phyloP scores from a whole-genome alignment of 2,888 invertebrate species.

The Trichopria drosophilae region DNA sequence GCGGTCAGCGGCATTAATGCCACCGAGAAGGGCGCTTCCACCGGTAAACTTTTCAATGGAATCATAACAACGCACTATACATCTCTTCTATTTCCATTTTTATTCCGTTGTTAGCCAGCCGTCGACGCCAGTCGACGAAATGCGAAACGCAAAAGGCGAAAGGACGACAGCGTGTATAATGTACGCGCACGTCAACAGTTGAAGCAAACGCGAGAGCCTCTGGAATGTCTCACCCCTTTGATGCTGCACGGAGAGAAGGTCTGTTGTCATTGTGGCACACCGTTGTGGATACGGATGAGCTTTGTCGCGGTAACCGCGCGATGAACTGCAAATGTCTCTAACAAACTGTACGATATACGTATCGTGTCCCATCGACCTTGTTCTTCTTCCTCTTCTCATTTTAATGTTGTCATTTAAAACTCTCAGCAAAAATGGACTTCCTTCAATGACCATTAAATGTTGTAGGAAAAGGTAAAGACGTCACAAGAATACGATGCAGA shows the following conservation, averaged over 20 bases:
- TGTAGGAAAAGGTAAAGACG: too few species aligned
- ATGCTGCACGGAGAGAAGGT: constrained; percentile 34
- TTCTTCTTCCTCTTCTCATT: too few species aligned
- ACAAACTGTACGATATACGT: too few species aligned
- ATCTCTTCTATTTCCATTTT: constrained; percentile 28
- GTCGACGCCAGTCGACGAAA: constrained; percentile 21
- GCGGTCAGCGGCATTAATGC: constrained; percentile 42
- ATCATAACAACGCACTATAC: constrained; percentile 45
- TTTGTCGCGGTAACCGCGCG: constrained; percentile 33
- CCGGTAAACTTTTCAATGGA: constrained; percentile 47
- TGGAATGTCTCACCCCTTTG: constrained; percentile 36
- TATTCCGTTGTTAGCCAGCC: constrained; percentile 6
- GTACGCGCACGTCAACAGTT: constrained; percentile 34
- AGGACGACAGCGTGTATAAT: constrained; percentile 33
- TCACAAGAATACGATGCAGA: too few species aligned
- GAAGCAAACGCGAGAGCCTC: constrained; percentile 38
- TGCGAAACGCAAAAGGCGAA: constrained; percentile 39
- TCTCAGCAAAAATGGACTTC: too few species aligned
- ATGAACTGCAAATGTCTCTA: constrained; percentile 34
- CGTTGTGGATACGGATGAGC: constrained; percentile 35
- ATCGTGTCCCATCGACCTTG: too few species aligned
- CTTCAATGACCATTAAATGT: too few species aligned
- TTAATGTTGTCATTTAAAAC: too few species aligned
- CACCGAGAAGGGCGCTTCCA: constrained; percentile 32
- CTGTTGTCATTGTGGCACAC: constrained; percentile 36